Evolutionary conservation across 2,888 invertebrate genomes (phyloP).

Genomic region (Melanostoma scalare): DNA sequence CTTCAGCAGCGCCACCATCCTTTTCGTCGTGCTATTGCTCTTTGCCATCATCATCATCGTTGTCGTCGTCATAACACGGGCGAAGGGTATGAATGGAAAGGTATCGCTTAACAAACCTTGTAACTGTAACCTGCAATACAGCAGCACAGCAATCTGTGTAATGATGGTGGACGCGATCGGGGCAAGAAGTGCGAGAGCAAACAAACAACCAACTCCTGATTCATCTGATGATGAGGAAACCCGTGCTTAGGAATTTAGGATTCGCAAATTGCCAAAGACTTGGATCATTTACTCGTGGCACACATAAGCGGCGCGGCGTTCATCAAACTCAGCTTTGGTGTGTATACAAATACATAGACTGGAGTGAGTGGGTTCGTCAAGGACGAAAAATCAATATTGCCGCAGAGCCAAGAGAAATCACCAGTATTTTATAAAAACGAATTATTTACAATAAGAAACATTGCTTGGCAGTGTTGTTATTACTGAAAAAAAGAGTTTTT

Average conservation of each 20-base stretch:
- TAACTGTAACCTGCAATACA: constrained; percentile 67
- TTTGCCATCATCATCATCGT: constrained; percentile 28
- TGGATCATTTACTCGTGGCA: constrained; percentile 66
- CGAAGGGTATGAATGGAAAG: constrained; percentile 46
- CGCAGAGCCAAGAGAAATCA: constrained; percentile 47
- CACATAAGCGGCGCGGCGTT: constrained; percentile 59
- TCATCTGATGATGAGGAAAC: constrained; percentile 45
- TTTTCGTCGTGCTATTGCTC: constrained; percentile 25
- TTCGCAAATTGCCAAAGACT: constrained; percentile 68
- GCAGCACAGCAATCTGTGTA: constrained; percentile 66
- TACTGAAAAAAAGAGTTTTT: neutral
- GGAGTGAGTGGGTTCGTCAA: constrained; percentile 58
- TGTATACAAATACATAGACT: constrained; percentile 4
- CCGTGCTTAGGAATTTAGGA: constrained; percentile 61
- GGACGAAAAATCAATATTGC: constrained; percentile 67
- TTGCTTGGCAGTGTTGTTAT: constrained; percentile 38
- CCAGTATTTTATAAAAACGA: constrained; percentile 66
- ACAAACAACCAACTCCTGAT: constrained; percentile 40
- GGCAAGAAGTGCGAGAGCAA: constrained; percentile 42
- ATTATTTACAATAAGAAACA: constrained; percentile 62
- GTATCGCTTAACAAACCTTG: constrained; percentile 70
- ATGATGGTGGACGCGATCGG: constrained; percentile 58
- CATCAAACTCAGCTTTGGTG: constrained; percentile 55
- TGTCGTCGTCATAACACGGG: constrained; percentile 44
- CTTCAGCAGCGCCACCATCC: constrained; percentile 10